Percentiles rank a stretch among this genome's conserved stretches.
phyloP scores from a whole-genome alignment of 2,888 invertebrate species.

The Diploptera punctata region DNA sequence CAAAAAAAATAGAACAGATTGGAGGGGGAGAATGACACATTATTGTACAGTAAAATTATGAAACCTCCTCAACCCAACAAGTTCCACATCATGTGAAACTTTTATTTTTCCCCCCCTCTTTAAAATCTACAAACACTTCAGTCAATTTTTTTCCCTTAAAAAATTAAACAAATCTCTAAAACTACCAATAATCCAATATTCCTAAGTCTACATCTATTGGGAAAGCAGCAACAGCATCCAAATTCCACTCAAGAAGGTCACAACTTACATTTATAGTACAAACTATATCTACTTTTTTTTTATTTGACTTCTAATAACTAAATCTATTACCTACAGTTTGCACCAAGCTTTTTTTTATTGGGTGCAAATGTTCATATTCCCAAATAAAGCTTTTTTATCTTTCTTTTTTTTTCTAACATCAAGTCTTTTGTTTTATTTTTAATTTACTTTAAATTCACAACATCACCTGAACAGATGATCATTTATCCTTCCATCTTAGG shows the following conservation, averaged over 20 bases:
- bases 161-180: constrained; percentile 14
- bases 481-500: background rate
- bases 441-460: background rate
- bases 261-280: constrained; percentile 31
- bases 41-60: constrained; percentile 19
- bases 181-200: constrained; percentile 19
- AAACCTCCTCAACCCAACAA: background rate
- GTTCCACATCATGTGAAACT: constrained; percentile 32
- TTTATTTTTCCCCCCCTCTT: constrained; percentile 6
- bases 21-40: constrained; percentile 19
- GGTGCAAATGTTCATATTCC: constrained; percentile 1
- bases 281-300: constrained; percentile 14
- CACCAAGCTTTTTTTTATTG: background rate
- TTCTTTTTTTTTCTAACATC: constrained; percentile 9
- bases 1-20: too few relatives aligned
- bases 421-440: constrained; percentile 6
- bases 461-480: background rate
- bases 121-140: constrained; percentile 24
- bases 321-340: background rate
- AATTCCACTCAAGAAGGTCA: constrained; percentile 20
- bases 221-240: constrained; percentile 26
- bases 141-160: constrained; percentile 20
- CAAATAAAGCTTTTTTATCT: background rate
- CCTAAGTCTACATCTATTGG: constrained; percentile 26
- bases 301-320: background rate